Evolutionary conservation across 2,113 vertebrate genomes (phyloP), one percentile per base, ranked within the genome.

Genomic region (Hippocampus abdominalis): DNA sequence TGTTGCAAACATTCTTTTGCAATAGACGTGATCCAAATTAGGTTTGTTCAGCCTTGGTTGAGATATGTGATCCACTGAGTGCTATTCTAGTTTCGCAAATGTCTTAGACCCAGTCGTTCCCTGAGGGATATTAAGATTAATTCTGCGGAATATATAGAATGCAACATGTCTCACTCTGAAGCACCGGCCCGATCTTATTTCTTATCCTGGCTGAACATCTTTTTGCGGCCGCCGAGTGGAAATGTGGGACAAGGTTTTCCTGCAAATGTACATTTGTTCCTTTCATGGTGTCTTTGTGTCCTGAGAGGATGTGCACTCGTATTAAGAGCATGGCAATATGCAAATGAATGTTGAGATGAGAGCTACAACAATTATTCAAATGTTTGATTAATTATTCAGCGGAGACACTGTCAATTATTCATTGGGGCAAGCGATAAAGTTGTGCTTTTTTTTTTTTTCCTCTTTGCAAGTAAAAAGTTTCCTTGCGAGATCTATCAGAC

Each of bases 311-410:
- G 89, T 86, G 90, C 89, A 94, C 89, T 64, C 23, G 93, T 89
- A 94, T 96, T 94, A 96, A 88, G 88, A 89, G 80, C 76, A 81
- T 2, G 79, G 84, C 75, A 92, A 96, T 95, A 97, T 96, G 95
- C 94, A 96, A 96, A 97, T 97, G 94, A 92, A 91, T 93, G 92
- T 94, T 92, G 91, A 97, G 94, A 96, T 97, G 94, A 96, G 92
- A 95, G 94, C 94, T 94, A 92, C 86, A 86, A 95, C 94, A 95
- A 95, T 97, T 96, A 96, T 97, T 96, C 95, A 95, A 94, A 95
- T 93, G 87, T 88, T 88, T 91, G 93, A 97, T 98, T 95, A 96
- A 97, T 96, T 94, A 97, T 98, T 97, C 94, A 97, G 93, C 88
- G 92, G 93, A 94, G 93, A 91, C 93, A 77, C 92, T 90, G 94